Evolutionary conservation across 1,140 invertebrate species (phyloP), one percentile per base, ranked within the genome.

Genomic region (Trichomalopsis sarcophagae): DNA sequence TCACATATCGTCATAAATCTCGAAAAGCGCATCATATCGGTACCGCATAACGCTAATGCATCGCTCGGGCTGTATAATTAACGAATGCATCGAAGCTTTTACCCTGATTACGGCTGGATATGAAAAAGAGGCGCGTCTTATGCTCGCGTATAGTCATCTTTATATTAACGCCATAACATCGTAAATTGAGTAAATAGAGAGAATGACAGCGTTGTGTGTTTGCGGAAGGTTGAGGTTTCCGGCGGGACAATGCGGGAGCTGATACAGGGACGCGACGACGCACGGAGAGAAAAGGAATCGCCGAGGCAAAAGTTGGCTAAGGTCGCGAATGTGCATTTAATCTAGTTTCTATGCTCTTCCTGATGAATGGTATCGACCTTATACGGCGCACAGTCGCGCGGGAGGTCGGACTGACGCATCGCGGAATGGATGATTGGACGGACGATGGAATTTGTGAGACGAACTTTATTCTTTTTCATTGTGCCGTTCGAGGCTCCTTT

Each of bases 241-340:
- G 2, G n/a, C 21, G 6, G 55, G 4, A 62, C 55, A 62, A 62
- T 62, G 55, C 21, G 55, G n/a, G 6, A 0, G 27, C 27, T 27
- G 40, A 44, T 62, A 62, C 7, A 62, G 55, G 40, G 40, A 44
- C 17, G 5, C 27, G 27, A 27, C 27, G 27, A 27, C 27, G 27
- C 27, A 27, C 27, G 27, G 27, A 1, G 40, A 14, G 23, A 50
- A 62, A 40, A 36, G 27, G 21, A 71, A 23, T 68, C 27, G 44
- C 3, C 23, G 10, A 30, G 79, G 4, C 21, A 69, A 74, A 74
- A 66, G 81, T 82, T 82, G 81, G 55, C 55, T 82, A 82, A 82
- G 81, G 55, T 76, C 50, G 55, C 50, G 55, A 23, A 71, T 44
- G 55, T 62, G 40, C 68, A 81, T 81, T 81, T 30, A 82, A 73